Base-by-base conservation (phyloP, 2,888 invertebrate species). In the Holacanthella duospinosa region DNA sequence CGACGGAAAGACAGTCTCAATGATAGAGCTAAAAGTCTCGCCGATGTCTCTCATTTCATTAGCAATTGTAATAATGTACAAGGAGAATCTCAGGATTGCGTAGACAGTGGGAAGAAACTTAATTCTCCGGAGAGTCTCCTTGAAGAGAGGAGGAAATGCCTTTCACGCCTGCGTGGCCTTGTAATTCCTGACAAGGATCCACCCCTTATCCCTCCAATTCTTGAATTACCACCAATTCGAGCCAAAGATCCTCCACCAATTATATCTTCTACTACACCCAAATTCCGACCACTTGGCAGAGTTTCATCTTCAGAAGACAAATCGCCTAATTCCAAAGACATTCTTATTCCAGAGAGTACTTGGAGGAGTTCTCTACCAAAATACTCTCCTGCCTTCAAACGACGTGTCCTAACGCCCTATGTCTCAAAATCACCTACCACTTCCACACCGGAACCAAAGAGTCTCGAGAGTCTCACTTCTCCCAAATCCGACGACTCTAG, bases 81-180 rank as follows among this genome's bases (percentile, higher is more conserved):
- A 72, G 77, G 76, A n/a, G 75, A 80, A 67, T 82, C 80, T 4
- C 80, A 80, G 74, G 81, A 80, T 68, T 74, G 80, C 63, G 77
- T 81, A 57, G 80, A 82, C 69, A 78, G 76, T 2, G 72, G 74
- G 74, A 76, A 62, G 2, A 44, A 61, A 9, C 56, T 29, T 2
- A 62, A 53, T 29, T 55, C 63, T 59, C n/a, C n/a, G n/a, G 57
- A 48, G 64, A 54, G 61, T 64, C 24, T 56, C 61, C 27, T 88
- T 72, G 91, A 91, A 77, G 89, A 90, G 76, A 82, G 91, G 62
- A 84, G 86, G 70, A 86, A 86, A 75, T 87, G 87, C 25, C 84
- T 90, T 78, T 88, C 89, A 1, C 92, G 91, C 77, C 78, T 93
- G 64, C 83, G 90, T 74, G 92, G 91, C n/a, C 79, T 93, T 73